phyloP scores from a whole-genome alignment of 2,888 invertebrate species.

The Agonopterix subpropinquella region DNA sequence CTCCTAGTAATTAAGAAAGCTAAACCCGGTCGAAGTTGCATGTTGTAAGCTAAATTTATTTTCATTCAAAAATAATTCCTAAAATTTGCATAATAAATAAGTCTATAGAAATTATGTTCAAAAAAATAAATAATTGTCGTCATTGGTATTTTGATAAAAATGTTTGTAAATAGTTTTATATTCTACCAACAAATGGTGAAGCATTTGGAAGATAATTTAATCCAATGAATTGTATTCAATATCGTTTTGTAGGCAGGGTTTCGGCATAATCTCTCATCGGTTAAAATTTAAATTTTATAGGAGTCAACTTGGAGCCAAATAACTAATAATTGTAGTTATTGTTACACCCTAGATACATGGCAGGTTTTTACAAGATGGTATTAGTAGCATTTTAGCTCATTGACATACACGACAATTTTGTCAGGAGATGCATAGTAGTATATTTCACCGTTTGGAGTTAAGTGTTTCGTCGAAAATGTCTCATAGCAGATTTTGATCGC shows the following conservation, averaged over 20 bases:
- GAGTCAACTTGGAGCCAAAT: no score
- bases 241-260: constrained; percentile 1
- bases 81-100: constrained; percentile 48
- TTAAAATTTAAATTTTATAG: no score
- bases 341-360: no score
- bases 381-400: no score
- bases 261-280: background rate
- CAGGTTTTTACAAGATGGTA: no score
- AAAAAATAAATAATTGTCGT: constrained; percentile 24
- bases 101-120: constrained; percentile 29
- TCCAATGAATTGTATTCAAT: background rate
- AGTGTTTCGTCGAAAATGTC: no score
- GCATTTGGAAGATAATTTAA: background rate
- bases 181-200: constrained; percentile 28
- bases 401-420: no score
- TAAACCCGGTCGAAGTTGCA: constrained; percentile 44
- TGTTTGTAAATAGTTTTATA: constrained; percentile 35
- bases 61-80: constrained; percentile 40
- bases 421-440: no score
- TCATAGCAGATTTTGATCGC: no score
- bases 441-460: no score
- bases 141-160: constrained; percentile 24
- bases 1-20: background rate
- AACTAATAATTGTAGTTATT: no score
- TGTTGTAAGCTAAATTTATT: constrained; percentile 47